Base-by-base conservation (phyloP, 1,140 invertebrate genomes). In the Lordiphosa stackelbergi region DNA sequence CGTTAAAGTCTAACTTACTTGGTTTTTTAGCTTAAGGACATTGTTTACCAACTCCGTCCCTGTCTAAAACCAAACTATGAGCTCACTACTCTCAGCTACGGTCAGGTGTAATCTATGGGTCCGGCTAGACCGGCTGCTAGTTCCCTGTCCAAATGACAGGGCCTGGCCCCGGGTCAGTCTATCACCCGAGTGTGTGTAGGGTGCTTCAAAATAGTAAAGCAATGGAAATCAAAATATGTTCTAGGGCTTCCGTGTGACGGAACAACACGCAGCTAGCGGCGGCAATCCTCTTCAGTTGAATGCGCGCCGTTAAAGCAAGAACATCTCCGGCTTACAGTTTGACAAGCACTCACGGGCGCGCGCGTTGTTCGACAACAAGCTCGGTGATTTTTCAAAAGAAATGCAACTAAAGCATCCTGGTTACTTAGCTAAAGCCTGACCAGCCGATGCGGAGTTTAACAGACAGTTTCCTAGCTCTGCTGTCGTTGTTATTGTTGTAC, bases 281-380 rank as follows among this genome's bases (percentile, higher is more conserved):
- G 52, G 68, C 56, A 57, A 59, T 69, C 48, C 64, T 63, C 59
- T 45, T 83, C 75, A 79, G 75, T 81, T 74, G 62, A 66, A 75
- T 36, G 46, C 77, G 72, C 72, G 72, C 64, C 55, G 71, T 75
- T 42, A 72, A 45, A 41, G 49, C 72, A 68, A 31, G 77, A 58
- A 56, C 66, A 53, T 47, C 42, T 42, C 28, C 40, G n/a, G 5
- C 37, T 11, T 28, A 75, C 59, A 61, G 74, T 70, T 78, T 65
- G 66, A 74, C 37, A 63, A 40, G 74, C 55, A 46, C 45, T 40
- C 53, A 41, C 19, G 4, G 22, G 11, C 52, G 56, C 40, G 37
- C 8, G 41, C 13, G 34, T 13, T 2, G 6, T 35, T 11, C 41
- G 22, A 12, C 42, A 11, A 12, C 42, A 11, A 13, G 24, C 43